Percentiles rank a stretch among this genome's conserved stretches.
These are phyloP conservation scores for Diceros bicornis DNA, from an alignment of 2,797 vertebrate species.

Conservation along the genomic window DNA sequence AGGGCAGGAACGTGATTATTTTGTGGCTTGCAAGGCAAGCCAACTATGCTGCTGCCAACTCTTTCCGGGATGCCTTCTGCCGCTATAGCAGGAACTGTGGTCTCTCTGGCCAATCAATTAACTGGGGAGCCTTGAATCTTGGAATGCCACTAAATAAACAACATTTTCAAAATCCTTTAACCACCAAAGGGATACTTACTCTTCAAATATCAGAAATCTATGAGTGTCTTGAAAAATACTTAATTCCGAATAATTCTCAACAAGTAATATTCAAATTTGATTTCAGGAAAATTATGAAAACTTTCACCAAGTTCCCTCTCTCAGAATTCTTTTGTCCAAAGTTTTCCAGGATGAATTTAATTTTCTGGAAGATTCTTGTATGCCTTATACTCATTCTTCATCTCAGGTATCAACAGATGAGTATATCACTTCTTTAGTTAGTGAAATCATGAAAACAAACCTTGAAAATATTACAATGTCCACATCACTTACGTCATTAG, in stretches of 20 bases:
- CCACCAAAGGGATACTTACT: constrained; percentile 91
- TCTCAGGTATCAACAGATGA: no score
- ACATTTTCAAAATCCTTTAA: constrained; percentile 90
- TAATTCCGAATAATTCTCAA: constrained; percentile 91
- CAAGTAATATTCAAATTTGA: constrained; percentile 92
- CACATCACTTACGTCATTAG: no score
- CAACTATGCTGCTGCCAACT: constrained; percentile 95
- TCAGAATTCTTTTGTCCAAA: no score
- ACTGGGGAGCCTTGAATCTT: constrained; percentile 94
- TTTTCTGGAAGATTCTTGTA: no score
- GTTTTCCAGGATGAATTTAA: no score
- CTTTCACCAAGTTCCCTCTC: no score
- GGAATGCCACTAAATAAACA: constrained; percentile 92
- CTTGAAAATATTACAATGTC: no score
- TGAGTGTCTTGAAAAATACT: constrained; percentile 90
- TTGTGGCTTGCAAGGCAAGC: constrained; percentile 92
- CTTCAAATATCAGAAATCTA: constrained; percentile 91
- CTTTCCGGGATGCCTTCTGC: constrained; percentile 94
- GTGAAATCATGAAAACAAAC: no score
- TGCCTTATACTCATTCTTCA: no score
- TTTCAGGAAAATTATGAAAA: constrained; percentile 86
- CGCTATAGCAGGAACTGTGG: constrained; percentile 92
- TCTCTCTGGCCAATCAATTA: constrained; percentile 92
- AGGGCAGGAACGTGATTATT: constrained; percentile 92
- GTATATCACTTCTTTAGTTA: no score